These are phyloP conservation scores for Drosophila malerkotliana DNA, from an alignment of 1,140 invertebrate species.

Conservation along the genomic window DNA sequence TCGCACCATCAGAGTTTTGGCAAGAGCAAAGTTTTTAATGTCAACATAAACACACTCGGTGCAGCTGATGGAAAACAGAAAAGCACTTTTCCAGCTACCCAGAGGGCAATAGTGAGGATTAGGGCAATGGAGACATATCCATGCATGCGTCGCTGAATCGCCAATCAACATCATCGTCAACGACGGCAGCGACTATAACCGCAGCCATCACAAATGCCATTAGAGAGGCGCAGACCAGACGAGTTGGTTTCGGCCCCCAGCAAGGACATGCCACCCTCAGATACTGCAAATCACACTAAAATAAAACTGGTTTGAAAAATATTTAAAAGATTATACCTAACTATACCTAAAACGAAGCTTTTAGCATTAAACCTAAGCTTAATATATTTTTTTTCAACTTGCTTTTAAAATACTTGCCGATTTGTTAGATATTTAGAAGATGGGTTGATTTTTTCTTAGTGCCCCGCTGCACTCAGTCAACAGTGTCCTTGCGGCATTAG, in stretches of 20 bases:
- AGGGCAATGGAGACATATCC: slow-evolving; percentile 40
- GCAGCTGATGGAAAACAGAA: slow-evolving; percentile 18
- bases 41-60: slow-evolving; percentile 60
- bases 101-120: slow-evolving; percentile 13
- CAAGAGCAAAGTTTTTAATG: slow-evolving; percentile 60
- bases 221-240: slow-evolving; percentile 60
- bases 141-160: slow-evolving; percentile 67
- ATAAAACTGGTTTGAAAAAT: background rate
- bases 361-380: background rate
- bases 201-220: slow-evolving; percentile 78
- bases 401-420: background rate
- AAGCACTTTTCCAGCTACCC: slow-evolving; percentile 55
- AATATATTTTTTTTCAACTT: background rate
- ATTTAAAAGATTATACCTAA: background rate
- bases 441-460: background rate
- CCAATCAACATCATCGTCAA: slow-evolving; percentile 80
- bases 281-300: slow-evolving; percentile 1
- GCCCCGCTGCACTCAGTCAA: slow-evolving; percentile 11
- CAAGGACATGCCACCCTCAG: slow-evolving; percentile 19
- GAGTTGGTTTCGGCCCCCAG: slow-evolving; percentile 19
- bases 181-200: slow-evolving; percentile 70
- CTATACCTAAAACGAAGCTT: background rate
- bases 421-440: background rate
- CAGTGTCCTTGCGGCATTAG: slow-evolving; percentile 36
- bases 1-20: slow-evolving; percentile 15